phyloP scores from a whole-genome alignment of 1,140 invertebrate genomes.

The Gerris buenoi region DNA sequence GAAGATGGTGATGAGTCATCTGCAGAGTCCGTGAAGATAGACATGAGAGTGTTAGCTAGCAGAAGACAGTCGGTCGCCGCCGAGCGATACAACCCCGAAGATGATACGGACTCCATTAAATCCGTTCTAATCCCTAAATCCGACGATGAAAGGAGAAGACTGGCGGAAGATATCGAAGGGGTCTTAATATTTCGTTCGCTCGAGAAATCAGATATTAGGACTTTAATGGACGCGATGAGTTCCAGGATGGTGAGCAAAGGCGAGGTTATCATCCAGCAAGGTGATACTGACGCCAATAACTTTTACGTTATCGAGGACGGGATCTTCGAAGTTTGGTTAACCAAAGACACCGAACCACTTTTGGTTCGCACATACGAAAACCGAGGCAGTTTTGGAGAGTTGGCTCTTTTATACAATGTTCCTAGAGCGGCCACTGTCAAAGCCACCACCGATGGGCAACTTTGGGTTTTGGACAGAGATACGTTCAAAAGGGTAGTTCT shows the following conservation, averaged over 20 bases:
- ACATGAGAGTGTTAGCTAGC: not conserved
- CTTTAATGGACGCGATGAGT: conserved; percentile 47
- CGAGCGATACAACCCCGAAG: not conserved
- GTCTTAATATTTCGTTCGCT: not conserved
- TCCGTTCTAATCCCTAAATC: not conserved
- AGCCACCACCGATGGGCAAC: conserved; percentile 60
- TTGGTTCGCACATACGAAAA: conserved; percentile 79
- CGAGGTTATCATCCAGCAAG: conserved; percentile 37
- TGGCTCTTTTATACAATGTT: conserved; percentile 94
- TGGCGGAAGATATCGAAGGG: not conserved
- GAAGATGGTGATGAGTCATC: not conserved
- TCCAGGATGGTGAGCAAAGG: conserved; percentile 36
- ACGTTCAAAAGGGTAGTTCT: conserved; percentile 89
- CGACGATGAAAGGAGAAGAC: not conserved
- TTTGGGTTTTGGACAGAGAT: conserved; percentile 92
- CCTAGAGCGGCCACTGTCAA: conserved; percentile 80
- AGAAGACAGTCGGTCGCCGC: not conserved
- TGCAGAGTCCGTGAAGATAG: not conserved
- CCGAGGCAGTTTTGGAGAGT: conserved; percentile 83
- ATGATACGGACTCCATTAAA: not conserved
- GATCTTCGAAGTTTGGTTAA: conserved; percentile 73
- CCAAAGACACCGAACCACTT: conserved; percentile 33
- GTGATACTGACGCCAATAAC: conserved; percentile 43
- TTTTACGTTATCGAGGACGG: conserved; percentile 94
- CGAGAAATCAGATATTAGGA: not conserved